These are phyloP conservation scores for Sapajus apella DNA, from an alignment of 2,113 vertebrate genomes.

Conservation along the genomic window DNA sequence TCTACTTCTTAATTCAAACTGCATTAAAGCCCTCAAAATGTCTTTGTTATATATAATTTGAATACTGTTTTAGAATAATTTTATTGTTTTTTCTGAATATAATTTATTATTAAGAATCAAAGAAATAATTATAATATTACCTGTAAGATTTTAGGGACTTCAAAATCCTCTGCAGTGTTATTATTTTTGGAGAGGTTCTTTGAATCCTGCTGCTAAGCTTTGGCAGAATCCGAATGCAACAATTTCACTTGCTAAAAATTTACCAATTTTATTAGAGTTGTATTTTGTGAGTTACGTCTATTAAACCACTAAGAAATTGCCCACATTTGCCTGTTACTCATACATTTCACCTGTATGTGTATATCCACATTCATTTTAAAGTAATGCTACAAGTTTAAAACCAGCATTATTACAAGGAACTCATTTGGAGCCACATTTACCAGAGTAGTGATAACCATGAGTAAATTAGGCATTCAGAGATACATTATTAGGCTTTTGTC, in stretches of 20 bases:
- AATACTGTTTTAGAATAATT: neutral
- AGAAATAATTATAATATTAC: neutral
- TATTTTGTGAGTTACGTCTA: neutral
- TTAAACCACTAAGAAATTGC: neutral
- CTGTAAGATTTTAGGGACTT: neutral
- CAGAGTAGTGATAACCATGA: neutral
- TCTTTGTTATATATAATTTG: neutral
- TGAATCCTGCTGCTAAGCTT: neutral
- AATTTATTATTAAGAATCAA: slow-evolving; percentile 19
- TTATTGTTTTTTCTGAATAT: neutral
- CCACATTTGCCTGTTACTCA: neutral
- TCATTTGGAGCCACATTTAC: neutral
- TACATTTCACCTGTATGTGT: neutral
- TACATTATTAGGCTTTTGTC: neutral
- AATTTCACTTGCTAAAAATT: neutral
- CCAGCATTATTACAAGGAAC: neutral
- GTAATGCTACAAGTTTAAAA: neutral
- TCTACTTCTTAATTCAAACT: neutral
- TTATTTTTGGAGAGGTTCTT: neutral
- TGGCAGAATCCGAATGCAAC: neutral
- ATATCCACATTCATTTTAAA: neutral
- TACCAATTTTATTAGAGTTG: neutral
- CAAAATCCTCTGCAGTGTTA: neutral
- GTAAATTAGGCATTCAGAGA: neutral
- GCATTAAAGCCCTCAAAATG: neutral